Base-by-base conservation (phyloP, 2,888 invertebrate species). In the Phengaris alcon region DNA sequence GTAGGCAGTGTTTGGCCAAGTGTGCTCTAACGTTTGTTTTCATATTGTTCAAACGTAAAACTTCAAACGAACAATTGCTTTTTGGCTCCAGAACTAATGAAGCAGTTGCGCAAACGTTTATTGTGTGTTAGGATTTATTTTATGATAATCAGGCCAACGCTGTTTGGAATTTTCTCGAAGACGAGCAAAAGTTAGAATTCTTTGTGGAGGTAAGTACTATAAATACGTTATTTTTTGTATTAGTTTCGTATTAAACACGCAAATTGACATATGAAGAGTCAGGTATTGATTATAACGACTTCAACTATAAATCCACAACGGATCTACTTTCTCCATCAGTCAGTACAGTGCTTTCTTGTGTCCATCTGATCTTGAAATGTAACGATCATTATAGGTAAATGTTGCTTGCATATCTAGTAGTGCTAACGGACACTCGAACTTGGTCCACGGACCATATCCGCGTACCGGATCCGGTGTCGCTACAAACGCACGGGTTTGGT, bases 361-460 rank as follows among this genome's bases (percentile, higher is more conserved):
- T 72, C 72, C 72, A 72, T 72, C 72, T 72, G 52, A 72, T 72
- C 52, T 70, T 35, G 72, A 69, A 68, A 69, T 72, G 72, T 52
- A 72, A 72, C 52, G 72, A 52, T 72, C 54, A 54, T 72, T 54
- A 72, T 51, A 35, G 35, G 35, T 35, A 70, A 70, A 70, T 51
- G 22, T 70, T 70, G 15, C 12, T 48, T 12, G 48, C 10, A 70
- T 70, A 44, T 70, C 48, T 70, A 48, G 22, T 22, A 22, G 22
- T 22, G 22, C 22, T 22, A 22, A 22, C 22, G 22, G 22, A 22
- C 22, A 22, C 22, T 22, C 22, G 22, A 22, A 22, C 22, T 22
- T 22, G 22, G 22, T 22, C 22, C 22, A 1, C 22, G 22, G 22
- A 22, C 22, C 22, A 22, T n/a, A n/a, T 22, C 22, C 22, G 22